Evolutionary conservation across 2,113 vertebrate species (phyloP), one percentile per base, ranked within the genome.

Genomic region (Lophotis ruficrista): DNA sequence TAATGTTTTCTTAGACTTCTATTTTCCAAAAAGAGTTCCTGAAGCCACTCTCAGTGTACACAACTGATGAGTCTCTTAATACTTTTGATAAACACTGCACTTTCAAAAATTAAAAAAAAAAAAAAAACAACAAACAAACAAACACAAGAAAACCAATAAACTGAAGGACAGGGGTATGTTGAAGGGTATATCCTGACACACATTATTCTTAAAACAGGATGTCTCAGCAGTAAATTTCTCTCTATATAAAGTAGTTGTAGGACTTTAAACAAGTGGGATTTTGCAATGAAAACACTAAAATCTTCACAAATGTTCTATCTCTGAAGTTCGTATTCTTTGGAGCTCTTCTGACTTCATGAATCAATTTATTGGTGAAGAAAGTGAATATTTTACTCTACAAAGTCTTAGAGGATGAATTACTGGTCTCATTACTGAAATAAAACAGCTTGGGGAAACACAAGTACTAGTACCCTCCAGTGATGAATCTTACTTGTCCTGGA

Each of bases 241-340:
- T 47, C 18, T 24, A 30, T 0, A 1, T 30, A 33, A 81, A 70
- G 70, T 18, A 43, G 6, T 14, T 38, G 9, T 25, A 89, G 19
- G 23, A 38, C 7, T 71, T 81, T 15, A 71, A 87, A 35, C 1
- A 1, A 8, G 4, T 51, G 4, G 2, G 0, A 24, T 35, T 51
- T 58, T 87, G 2, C 33, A 58, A 14, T 69, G 47, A 58, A 94
- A 72, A 41, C 2, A 38, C 4, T 20, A 80, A 69, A 93, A 28
- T 0, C 14, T 62, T 77, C 70, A 60, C 4, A 77, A 65, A 73
- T 35, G 0, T 57, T 87, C 15, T 78, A 6, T 22, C 7, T 53
- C 33, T 92, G 51, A 87, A 78, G 60, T 60, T 58, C 1, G 0
- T 71, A 28, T 7, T 83, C 15, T 88, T 57, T 61, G 54, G 58